These are phyloP conservation scores for Abramis brama DNA, from an alignment of 2,113 vertebrate species.

Conservation along the genomic window DNA sequence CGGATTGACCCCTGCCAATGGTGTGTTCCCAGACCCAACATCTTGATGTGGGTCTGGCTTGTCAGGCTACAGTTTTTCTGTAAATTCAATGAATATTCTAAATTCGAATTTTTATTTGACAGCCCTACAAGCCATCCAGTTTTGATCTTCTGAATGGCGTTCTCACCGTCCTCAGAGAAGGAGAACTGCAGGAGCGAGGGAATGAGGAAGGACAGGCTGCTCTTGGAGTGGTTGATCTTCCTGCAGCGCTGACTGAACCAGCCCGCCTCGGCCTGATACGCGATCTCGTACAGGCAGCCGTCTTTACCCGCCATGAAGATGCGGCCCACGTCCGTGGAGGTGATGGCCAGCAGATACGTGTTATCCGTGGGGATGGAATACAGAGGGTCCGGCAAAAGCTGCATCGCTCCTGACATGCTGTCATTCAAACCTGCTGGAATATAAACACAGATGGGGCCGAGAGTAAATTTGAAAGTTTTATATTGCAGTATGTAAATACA, in stretches of 20 bases:
- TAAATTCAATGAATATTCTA: too few species aligned
- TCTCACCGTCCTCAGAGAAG: constrained; percentile 95
- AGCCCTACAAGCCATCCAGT: too few species aligned
- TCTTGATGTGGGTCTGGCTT: too few species aligned
- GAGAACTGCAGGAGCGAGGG: constrained; percentile 94
- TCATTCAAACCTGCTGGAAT: constrained; percentile 81
- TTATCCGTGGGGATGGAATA: constrained; percentile 97
- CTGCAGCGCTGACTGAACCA: constrained; percentile 96
- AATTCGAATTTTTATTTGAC: too few species aligned
- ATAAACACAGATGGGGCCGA: neutral
- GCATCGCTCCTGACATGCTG: constrained; percentile 94
- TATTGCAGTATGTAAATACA: too few species aligned
- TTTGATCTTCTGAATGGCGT: too few species aligned
- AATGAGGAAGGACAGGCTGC: constrained; percentile 89
- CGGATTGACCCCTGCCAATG: too few species aligned
- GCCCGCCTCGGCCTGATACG: constrained; percentile 96
- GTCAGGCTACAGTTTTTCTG: too few species aligned
- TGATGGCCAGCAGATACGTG: constrained; percentile 90
- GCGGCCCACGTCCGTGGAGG: constrained; percentile 88
- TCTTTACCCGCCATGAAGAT: constrained; percentile 97
- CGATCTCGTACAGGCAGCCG: constrained; percentile 96
- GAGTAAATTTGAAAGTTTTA: neutral
- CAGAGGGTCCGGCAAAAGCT: constrained; percentile 92
- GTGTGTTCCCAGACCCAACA: too few species aligned
- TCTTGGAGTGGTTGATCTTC: constrained; percentile 98